These are phyloP conservation scores for Gandaritis pyraliata DNA, from an alignment of 2,888 invertebrate species.

Conservation along the genomic window DNA sequence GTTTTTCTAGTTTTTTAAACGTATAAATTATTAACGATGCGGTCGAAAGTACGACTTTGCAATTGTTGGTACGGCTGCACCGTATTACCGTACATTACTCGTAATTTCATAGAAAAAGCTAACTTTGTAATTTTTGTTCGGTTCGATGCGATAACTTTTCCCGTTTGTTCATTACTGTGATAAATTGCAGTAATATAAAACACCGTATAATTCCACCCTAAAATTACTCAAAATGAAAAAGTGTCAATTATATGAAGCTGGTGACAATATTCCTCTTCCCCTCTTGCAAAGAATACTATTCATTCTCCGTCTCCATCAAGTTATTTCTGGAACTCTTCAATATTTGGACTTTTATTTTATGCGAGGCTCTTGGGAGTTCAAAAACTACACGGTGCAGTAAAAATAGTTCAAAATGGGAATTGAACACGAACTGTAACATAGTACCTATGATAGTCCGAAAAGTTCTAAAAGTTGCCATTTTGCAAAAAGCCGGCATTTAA, in stretches of 20 bases:
- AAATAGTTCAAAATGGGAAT: no score
- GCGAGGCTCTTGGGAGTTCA: neutral
- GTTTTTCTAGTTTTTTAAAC: no score
- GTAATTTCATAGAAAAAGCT: neutral
- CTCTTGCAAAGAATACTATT: constrained; percentile 42
- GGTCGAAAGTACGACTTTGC: neutral
- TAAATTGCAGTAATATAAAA: constrained; percentile 3
- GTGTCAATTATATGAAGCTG: constrained; percentile 36
- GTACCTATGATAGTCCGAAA: no score
- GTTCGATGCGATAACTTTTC: neutral
- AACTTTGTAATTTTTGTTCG: neutral
- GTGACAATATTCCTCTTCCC: constrained; percentile 35
- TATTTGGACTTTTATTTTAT: constrained; percentile 13
- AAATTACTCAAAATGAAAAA: constrained; percentile 41
- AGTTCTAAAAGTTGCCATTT: no score
- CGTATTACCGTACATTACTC: constrained; percentile 6
- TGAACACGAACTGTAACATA: no score
- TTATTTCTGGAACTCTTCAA: constrained; percentile 26
- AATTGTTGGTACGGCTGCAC: neutral
- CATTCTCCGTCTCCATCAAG: constrained; percentile 47
- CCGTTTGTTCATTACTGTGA: constrained; percentile 1
- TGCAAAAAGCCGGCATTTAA: no score
- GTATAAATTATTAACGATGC: neutral
- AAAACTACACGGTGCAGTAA: no score
- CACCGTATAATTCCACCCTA: constrained; percentile 12